Base-by-base conservation (phyloP, 2,888 invertebrate species). In the Phytoseiulus persimilis region DNA sequence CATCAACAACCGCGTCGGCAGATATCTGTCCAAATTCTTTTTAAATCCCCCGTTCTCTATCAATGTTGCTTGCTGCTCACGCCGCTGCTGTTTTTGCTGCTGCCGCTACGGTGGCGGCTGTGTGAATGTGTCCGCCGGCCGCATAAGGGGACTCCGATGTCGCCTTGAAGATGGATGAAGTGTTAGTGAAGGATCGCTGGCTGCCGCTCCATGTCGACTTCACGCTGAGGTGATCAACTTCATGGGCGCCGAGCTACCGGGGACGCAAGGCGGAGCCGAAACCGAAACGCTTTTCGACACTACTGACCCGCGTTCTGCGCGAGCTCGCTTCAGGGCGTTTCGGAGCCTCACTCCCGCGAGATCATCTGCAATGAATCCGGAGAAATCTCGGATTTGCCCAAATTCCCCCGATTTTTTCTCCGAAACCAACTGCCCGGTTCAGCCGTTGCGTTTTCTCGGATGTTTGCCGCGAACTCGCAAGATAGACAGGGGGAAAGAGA, bases 201-300 rank as follows among this genome's bases (percentile, higher is more conserved):
- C 65, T 65, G 65, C 65, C 65, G 65, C 65, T 65, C 28, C 65
- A 65, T 65, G 65, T 65, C 65, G 65, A 65, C 65, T 65, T 65
- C 65, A 65, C 65, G 65, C 65, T 65, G 65, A 65, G 65, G 65
- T 65, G 65, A 65, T 65, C 65, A 65, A 65, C 65, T 65, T 65
- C 65, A 65, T 65, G 65, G 65, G 65, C 65, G 65, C 65, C 65
- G 65, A 65, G 65, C 65, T 65, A 65, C 65, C 65, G 65, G 65
- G 65, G 65, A 65, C 65, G 65, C 65, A 28, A 65, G 65, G 65
- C 65, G 65, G 65, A 2, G 65, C 65, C 65, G 65, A 65, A 65
- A 65, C 65, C 65, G 65, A 65, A 65, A 65, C 65, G 65, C 65
- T 65, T 1, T 65, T 28, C 65, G 65, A 65, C 65, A 28, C 28